Conservation (phyloP, 2,113 vertebrate species). For the Petrocephalus zakoni region DNA sequence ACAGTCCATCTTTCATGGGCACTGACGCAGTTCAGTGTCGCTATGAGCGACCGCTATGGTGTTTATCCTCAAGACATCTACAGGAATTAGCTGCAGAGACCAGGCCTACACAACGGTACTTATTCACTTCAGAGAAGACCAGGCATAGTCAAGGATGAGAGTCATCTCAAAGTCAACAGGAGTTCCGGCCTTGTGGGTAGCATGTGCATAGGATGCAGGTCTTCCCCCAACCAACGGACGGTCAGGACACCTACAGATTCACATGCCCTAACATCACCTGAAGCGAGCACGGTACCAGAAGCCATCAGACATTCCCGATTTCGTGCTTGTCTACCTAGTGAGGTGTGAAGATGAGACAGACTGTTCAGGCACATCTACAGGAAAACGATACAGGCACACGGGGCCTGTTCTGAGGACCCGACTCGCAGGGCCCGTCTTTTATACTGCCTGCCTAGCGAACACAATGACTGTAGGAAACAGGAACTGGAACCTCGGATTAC, state of each 20-base stretch:
- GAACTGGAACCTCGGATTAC: constrained; percentile 45
- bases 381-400: background rate
- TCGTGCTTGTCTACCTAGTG: background rate
- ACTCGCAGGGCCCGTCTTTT: constrained; percentile 4
- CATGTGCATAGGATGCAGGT: background rate
- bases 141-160: background rate
- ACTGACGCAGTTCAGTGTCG: background rate
- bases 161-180: background rate
- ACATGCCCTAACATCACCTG: background rate
- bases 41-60: background rate
- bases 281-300: background rate
- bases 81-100: background rate
- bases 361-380: background rate
- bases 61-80: background rate
- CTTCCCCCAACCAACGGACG: background rate
- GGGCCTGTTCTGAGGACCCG: background rate
- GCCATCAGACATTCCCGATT: background rate
- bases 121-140: background rate
- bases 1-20: background rate
- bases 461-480: constrained; percentile 33
- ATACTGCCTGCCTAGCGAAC: constrained; percentile 3
- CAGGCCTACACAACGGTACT: background rate
- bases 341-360: background rate
- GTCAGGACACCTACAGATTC: background rate
- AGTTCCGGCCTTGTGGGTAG: background rate